Evolutionary conservation across 2,888 invertebrate species (phyloP), one percentile per base, ranked within the genome.

Genomic region (Mayetiola destructor): DNA sequence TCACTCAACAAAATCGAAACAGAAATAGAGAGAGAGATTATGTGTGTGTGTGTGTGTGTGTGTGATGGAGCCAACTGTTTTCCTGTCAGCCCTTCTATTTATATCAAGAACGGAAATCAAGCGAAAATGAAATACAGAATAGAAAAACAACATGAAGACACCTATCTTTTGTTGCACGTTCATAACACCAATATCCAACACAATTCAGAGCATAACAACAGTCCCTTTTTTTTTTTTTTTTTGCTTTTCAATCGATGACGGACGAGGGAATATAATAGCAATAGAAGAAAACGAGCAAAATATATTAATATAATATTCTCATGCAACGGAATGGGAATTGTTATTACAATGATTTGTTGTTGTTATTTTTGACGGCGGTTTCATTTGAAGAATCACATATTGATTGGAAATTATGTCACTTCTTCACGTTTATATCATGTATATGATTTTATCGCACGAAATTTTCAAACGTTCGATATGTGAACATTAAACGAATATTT

Each of bases 361-460:
- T 48, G 48, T 48, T 48, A 48, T 48, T 48, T 23, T 48, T 48
- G 48, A 27, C 27, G 27, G 48, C 27, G n/a, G n/a, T 27, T 48
- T 23, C 48, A 16, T 27, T 48, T 27, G n/a, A 48, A 48, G 48
- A 48, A 16, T 48, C 48, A 48, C 48, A 48, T 48, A 48, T 48
- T 48, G 48, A 48, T 48, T 48, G 48, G 27, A 48, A 48, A 48
- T 48, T 48, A 48, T 48, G 27, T 48, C 48, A 48, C n/a, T n/a
- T 48, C 48, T 48, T 48, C 48, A 48, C 48, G 48, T 16, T 48
- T 27, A 27, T n/a, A n/a, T 48, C 48, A 48, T 48, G 48, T 48
- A 27, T 48, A 48, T 48, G 48, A 27, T 27, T 48, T 48, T 48
- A 27, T 27, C 5, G 27, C 48, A 48, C 27, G 27, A 48, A 48